Evolutionary conservation across 2,888 invertebrate species (phyloP).

Genomic region (Loripinus fragilis): DNA sequence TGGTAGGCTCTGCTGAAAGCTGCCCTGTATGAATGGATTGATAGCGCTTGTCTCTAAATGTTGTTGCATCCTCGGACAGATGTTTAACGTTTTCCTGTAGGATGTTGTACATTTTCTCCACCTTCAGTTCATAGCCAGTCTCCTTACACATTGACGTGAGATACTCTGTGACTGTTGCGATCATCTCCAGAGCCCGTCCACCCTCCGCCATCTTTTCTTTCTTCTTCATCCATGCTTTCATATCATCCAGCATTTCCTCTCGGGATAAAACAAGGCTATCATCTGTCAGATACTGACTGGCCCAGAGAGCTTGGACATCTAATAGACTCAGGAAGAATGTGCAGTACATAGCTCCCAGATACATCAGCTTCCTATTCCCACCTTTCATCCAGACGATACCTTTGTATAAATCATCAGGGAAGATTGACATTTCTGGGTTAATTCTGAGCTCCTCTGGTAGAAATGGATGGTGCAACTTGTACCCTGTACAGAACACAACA

Average conservation of each 20-base stretch:
- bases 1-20: not conserved
- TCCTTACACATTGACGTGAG: not conserved
- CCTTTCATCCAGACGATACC: slow-evolving; percentile 7
- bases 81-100: not conserved
- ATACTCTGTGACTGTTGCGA: not conserved
- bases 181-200: not conserved
- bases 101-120: not conserved
- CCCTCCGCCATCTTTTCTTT: not conserved
- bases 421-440: not conserved
- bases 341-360: slow-evolving; percentile 12
- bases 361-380: slow-evolving; percentile 23
- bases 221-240: not conserved
- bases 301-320: slow-evolving; percentile 24
- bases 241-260: not conserved
- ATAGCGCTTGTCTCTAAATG: not conserved
- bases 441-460: slow-evolving; percentile 14
- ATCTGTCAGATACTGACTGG: not conserved
- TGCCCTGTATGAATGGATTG: not conserved
- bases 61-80: not conserved
- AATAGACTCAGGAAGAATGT: not conserved
- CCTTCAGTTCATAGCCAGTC: too few relatives aligned
- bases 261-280: too few relatives aligned
- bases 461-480: slow-evolving; percentile 22
- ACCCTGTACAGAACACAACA: slow-evolving; percentile 47
- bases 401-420: slow-evolving; percentile 22